phyloP scores from a whole-genome alignment of 2,113 vertebrate genomes.

The Peromyscus leucopus region DNA sequence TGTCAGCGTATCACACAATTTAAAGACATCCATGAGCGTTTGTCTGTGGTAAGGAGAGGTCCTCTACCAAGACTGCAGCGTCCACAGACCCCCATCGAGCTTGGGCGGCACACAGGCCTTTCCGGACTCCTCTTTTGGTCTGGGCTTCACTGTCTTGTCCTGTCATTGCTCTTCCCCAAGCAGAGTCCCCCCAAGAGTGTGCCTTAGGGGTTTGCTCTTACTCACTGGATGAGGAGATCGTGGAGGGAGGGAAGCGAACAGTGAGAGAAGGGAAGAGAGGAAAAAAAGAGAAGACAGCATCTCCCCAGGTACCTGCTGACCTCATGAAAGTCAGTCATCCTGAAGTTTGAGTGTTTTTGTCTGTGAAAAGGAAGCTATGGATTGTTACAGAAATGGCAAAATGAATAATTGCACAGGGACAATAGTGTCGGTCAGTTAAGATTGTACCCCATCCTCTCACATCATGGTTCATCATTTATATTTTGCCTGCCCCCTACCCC shows the following conservation, averaged over 20 bases:
- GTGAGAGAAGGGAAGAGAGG: neutral
- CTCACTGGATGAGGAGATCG: neutral
- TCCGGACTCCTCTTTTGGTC: neutral
- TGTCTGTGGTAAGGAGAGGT: no score
- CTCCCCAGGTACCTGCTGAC: no score
- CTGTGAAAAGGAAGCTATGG: neutral
- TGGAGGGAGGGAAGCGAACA: no score
- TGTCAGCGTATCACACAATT: neutral
- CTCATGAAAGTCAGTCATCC: neutral
- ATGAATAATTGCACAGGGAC: fast-evolving
- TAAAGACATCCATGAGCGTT: neutral
- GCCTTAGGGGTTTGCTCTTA: fast-evolving
- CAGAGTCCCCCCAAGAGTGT: neutral
- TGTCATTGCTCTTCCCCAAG: neutral
- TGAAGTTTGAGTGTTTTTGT: neutral
- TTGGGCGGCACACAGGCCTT: neutral
- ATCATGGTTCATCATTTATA: fast-evolving
- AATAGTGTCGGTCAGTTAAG: no score
- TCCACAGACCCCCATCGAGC: fast-evolving
- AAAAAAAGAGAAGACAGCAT: neutral
- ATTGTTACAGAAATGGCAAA: neutral
- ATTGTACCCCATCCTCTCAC: fast-evolving
- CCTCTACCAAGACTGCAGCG: neutral
- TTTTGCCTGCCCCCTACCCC: no score
- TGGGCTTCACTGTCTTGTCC: fast-evolving